These are phyloP conservation scores for Coleophora flavipennella DNA, from an alignment of 2,888 invertebrate genomes.

Conservation along the genomic window DNA sequence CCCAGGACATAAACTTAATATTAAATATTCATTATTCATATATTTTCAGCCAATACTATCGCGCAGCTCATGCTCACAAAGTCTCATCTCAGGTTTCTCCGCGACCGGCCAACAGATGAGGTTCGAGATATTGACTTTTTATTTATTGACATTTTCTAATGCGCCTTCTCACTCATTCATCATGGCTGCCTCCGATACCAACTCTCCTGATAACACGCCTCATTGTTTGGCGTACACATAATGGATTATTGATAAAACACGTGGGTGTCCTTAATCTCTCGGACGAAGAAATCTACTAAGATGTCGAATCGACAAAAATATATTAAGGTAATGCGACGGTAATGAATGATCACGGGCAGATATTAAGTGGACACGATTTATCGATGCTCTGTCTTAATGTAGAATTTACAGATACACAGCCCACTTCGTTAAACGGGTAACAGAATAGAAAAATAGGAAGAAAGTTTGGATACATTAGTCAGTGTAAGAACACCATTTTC, in stretches of 20 bases:
- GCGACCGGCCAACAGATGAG: slow-evolving; percentile 28
- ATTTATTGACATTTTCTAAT: slow-evolving; percentile 72
- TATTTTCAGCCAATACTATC: no score
- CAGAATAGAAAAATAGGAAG: slow-evolving; percentile 35
- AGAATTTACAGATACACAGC: slow-evolving; percentile 48
- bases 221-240: slow-evolving; percentile 66
- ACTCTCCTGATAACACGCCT: slow-evolving; percentile 53
- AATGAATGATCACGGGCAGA: slow-evolving; percentile 57
- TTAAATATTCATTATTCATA: no score
- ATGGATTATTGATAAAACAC: slow-evolving; percentile 71
- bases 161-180: slow-evolving; percentile 53
- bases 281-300: slow-evolving; percentile 42
- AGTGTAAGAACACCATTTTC: slow-evolving; percentile 42
- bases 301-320: slow-evolving; percentile 44
- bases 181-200: slow-evolving; percentile 46
- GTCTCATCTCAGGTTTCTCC: slow-evolving; percentile 39
- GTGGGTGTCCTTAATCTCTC: slow-evolving; percentile 67
- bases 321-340: slow-evolving; percentile 45
- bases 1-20: no score
- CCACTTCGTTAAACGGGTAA: slow-evolving; percentile 51
- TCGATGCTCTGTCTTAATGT: slow-evolving; percentile 48
- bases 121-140: slow-evolving; percentile 59
- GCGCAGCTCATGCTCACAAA: slow-evolving; percentile 16
- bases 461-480: slow-evolving; percentile 53
- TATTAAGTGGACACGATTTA: slow-evolving; percentile 62